Percentiles rank a stretch among this genome's conserved stretches.
Conservation (phyloP, 2,113 vertebrate species). For the Bos javanicus region DNA sequence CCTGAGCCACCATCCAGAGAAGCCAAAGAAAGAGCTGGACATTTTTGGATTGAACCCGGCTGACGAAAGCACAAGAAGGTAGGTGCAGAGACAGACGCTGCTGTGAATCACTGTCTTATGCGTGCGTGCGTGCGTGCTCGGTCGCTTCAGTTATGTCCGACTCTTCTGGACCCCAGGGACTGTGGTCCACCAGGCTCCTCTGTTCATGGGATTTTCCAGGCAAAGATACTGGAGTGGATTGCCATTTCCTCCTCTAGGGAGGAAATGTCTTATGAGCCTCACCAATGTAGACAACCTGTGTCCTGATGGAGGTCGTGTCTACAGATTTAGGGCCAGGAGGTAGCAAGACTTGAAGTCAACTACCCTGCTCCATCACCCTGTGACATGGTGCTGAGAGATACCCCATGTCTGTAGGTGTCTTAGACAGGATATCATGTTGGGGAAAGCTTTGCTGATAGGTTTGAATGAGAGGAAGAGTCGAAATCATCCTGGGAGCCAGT, state of each 20-base stretch:
- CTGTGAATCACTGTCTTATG: background rate
- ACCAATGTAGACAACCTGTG: background rate
- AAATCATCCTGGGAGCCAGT: background rate
- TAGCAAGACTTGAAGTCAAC: background rate
- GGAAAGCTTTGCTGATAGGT: background rate
- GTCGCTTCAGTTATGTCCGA: fast-evolving
- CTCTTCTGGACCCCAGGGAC: background rate
- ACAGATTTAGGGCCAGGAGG: background rate
- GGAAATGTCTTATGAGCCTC: background rate
- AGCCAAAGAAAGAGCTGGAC: slow-evolving; percentile 95
- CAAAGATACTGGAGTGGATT: background rate
- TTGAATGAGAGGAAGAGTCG: background rate
- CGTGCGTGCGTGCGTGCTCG: fast-evolving
- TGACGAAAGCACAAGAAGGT: slow-evolving; percentile 98
- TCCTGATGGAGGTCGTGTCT: background rate
- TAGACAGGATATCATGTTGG: background rate
- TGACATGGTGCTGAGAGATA: background rate
- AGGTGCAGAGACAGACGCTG: background rate
- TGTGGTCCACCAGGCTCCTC: background rate
- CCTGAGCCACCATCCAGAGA: slow-evolving; percentile 90
- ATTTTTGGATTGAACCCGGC: slow-evolving; percentile 96
- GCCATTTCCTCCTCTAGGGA: background rate
- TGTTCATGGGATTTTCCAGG: background rate
- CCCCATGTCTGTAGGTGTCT: background rate
- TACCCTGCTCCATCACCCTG: fast-evolving